A percentile compares a stretch with the other conserved stretches of the same genome.
These are phyloP conservation scores for Leptinotarsa defecta DNA, from an alignment of 1,140 invertebrate genomes.

Conservation along the genomic window DNA sequence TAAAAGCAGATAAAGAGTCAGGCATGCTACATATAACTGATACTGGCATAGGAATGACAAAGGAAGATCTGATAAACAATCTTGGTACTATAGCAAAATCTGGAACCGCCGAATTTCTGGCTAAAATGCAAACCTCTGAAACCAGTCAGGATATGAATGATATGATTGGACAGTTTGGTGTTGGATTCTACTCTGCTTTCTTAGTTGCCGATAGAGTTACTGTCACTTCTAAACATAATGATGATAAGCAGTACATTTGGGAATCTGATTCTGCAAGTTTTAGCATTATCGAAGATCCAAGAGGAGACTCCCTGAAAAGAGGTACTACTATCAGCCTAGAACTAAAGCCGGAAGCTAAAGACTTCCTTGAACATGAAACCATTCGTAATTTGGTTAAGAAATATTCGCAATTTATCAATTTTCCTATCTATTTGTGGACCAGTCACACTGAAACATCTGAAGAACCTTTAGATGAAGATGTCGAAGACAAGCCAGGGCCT, in stretches of 20 bases:
- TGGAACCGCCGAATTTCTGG: slow-evolving; percentile 96
- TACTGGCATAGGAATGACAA: slow-evolving; percentile 98
- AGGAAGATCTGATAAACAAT: slow-evolving; percentile 92
- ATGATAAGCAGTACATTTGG: slow-evolving; percentile 97
- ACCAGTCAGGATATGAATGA: slow-evolving; percentile 73
- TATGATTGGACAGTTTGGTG: slow-evolving; percentile 95
- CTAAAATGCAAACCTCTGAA: slow-evolving; percentile 84
- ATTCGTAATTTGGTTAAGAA: slow-evolving; percentile 91
- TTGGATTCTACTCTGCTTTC: slow-evolving; percentile 98
- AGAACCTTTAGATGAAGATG: slow-evolving; percentile 64
- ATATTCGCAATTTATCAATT: slow-evolving; percentile 99
- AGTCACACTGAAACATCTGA: slow-evolving; percentile 91
- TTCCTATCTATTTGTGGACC: slow-evolving; percentile 96
- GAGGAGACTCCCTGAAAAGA: slow-evolving; percentile 64
- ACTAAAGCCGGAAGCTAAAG: slow-evolving; percentile 95
- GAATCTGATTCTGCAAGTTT: slow-evolving; percentile 92
- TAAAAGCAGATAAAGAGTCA: slow-evolving; percentile 96
- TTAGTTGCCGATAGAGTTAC: slow-evolving; percentile 85
- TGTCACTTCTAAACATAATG: slow-evolving; percentile 95
- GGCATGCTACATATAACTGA: slow-evolving; percentile 94
- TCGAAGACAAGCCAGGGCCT: slow-evolving; percentile 49
- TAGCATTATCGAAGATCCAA: slow-evolving; percentile 90
- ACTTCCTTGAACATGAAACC: slow-evolving; percentile 93
- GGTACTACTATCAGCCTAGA: slow-evolving; percentile 70
- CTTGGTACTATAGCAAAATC: slow-evolving; percentile 98